These are phyloP conservation scores for Florisuga fusca DNA, from an alignment of 2,797 vertebrate genomes.

Conservation along the genomic window DNA sequence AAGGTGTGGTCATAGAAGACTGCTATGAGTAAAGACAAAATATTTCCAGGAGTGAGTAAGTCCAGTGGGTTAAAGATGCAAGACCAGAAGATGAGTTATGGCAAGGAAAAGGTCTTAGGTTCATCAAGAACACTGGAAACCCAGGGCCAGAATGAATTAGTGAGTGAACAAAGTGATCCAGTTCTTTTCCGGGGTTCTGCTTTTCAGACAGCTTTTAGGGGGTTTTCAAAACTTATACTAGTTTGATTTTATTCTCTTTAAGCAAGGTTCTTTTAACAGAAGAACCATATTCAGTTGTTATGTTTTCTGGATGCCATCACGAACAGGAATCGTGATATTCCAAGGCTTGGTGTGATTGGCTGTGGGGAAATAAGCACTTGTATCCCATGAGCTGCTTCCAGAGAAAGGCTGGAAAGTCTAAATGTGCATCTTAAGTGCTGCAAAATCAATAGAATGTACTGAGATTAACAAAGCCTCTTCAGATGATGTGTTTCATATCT, in stretches of 20 bases:
- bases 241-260: background rate
- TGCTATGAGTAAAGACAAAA: background rate
- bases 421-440: background rate
- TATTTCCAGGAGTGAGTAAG: background rate
- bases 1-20: background rate
- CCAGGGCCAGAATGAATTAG: background rate
- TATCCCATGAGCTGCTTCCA: background rate
- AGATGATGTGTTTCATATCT: background rate
- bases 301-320: background rate
- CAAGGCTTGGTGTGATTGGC: background rate
- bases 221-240: background rate
- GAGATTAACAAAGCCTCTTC: constrained; percentile 12
- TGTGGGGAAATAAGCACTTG: background rate
- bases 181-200: background rate
- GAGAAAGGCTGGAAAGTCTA: background rate
- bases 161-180: background rate
- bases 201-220: background rate
- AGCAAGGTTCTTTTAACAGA: background rate
- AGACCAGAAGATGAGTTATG: background rate
- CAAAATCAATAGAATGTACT: background rate
- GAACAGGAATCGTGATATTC: background rate
- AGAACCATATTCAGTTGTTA: background rate
- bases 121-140: background rate
- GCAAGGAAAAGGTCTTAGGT: background rate
- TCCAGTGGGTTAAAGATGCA: background rate